Evolutionary conservation across 2,888 invertebrate species (phyloP).

Genomic region (Leucophenga maculata): DNA sequence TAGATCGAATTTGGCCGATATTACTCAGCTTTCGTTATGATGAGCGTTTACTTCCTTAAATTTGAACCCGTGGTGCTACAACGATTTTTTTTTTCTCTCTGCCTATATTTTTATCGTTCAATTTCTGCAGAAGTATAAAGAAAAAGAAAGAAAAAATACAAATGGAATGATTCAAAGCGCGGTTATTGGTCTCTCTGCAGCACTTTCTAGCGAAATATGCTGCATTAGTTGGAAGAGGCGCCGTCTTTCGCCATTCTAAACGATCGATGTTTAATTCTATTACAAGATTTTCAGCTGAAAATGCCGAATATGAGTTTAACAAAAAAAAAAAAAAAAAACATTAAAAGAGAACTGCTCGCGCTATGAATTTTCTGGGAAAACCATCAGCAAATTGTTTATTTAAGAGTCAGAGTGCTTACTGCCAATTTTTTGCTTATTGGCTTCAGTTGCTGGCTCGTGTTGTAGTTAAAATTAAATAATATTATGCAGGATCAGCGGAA

Average conservation of each 20-base stretch:
- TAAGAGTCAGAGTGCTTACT: background rate
- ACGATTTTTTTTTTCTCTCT: background rate
- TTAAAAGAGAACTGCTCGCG: too few relatives aligned
- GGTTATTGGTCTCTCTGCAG: constrained; percentile 1
- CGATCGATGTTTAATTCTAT: background rate
- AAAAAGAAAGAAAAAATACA: too few relatives aligned
- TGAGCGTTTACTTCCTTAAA: constrained; percentile 55
- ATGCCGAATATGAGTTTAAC: background rate
- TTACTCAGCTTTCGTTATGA: constrained; percentile 11
- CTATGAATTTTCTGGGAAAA: constrained; percentile 11
- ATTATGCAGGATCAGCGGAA: constrained; percentile 18
- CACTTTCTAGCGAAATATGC: background rate
- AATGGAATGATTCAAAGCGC: background rate
- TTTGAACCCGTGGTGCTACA: constrained; percentile 50
- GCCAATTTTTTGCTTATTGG: background rate
- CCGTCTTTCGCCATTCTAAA: too few relatives aligned
- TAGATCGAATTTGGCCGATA: constrained; percentile 21
- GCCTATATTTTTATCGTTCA: constrained; percentile 23
- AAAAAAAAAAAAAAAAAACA: too few relatives aligned
- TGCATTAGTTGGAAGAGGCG: background rate
- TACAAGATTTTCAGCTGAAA: background rate
- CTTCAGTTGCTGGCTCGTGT: background rate
- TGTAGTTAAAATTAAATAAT: background rate
- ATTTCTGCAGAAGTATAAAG: background rate
- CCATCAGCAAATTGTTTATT: background rate